A percentile compares a stretch with the other conserved stretches of the same genome.
These are phyloP conservation scores for Leptobrachium ailaonicum DNA, from an alignment of 2,113 vertebrate species.

Conservation along the genomic window DNA sequence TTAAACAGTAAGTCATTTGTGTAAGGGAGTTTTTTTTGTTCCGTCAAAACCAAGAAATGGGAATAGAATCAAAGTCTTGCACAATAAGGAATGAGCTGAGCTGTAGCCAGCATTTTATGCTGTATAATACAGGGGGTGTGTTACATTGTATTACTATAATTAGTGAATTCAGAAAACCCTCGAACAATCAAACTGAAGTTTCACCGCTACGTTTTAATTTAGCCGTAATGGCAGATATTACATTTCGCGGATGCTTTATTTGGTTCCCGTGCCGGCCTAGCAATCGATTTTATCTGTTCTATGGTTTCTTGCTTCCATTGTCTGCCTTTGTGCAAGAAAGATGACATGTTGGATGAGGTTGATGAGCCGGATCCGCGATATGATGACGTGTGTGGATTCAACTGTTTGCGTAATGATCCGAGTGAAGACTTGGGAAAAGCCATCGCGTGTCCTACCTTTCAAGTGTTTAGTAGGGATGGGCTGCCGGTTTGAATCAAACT, in stretches of 20 bases:
- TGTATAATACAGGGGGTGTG: slow-evolving; percentile 20
- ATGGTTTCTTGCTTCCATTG: no score
- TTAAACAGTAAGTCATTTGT: no score
- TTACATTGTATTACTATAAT: slow-evolving; percentile 5
- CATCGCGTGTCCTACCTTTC: no score
- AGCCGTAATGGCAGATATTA: slow-evolving; percentile 12
- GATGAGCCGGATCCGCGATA: no score
- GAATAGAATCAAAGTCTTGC: background rate
- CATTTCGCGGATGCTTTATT: slow-evolving; percentile 6
- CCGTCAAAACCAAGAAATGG: background rate
- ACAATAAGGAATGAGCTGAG: background rate
- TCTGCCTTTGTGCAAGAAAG: no score
- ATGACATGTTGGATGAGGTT: no score
- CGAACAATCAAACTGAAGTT: background rate
- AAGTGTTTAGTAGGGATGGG: no score
- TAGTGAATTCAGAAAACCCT: slow-evolving; percentile 10
- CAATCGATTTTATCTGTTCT: background rate
- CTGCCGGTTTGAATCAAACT: no score
- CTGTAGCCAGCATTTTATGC: background rate
- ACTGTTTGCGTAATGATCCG: no score
- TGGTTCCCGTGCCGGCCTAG: background rate
- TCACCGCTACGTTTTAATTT: slow-evolving; percentile 13
- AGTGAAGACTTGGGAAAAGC: no score
- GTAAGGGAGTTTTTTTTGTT: no score
- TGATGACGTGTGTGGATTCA: no score